Evolutionary conservation across 1,140 invertebrate genomes (phyloP).

Genomic region (Neodiprion pinetum): DNA sequence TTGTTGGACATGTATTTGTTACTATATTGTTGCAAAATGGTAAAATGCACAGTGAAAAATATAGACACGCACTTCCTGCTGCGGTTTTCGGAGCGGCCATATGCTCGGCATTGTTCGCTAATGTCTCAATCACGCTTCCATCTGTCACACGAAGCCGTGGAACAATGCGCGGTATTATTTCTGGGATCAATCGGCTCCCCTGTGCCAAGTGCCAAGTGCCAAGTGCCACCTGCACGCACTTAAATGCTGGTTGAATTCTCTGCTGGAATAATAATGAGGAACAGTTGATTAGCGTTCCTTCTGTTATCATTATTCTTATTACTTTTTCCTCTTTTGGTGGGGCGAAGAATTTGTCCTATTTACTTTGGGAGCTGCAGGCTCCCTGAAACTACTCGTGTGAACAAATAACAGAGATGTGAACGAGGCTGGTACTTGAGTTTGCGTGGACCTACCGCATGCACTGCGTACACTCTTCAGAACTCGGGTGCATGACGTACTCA

Average conservation of each 20-base stretch:
- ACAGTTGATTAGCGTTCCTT: not conserved
- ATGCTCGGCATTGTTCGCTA: constrained; percentile 3
- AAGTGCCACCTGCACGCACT: not conserved
- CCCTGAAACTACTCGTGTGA: not conserved
- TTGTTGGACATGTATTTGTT: not conserved
- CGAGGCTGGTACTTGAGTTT: not conserved
- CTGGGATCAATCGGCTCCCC: not conserved
- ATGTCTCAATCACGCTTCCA: constrained; percentile 27
- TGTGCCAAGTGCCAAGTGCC: too few species aligned
- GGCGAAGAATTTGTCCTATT: not conserved
- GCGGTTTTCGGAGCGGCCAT: not conserved
- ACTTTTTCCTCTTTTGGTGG: not conserved
- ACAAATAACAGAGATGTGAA: not conserved
- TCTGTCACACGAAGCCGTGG: constrained; percentile 14
- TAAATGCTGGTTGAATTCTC: not conserved
- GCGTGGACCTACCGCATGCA: not conserved
- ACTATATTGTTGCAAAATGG: not conserved
- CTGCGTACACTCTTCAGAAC: too few species aligned
- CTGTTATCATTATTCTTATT: not conserved
- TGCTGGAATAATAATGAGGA: not conserved
- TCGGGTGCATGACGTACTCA: too few species aligned
- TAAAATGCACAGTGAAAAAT: not conserved
- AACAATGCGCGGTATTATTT: not conserved
- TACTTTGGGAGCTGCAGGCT: not conserved
- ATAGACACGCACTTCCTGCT: too few species aligned